phyloP scores from a whole-genome alignment of 1,140 invertebrate species.

The Grapholita molesta region DNA sequence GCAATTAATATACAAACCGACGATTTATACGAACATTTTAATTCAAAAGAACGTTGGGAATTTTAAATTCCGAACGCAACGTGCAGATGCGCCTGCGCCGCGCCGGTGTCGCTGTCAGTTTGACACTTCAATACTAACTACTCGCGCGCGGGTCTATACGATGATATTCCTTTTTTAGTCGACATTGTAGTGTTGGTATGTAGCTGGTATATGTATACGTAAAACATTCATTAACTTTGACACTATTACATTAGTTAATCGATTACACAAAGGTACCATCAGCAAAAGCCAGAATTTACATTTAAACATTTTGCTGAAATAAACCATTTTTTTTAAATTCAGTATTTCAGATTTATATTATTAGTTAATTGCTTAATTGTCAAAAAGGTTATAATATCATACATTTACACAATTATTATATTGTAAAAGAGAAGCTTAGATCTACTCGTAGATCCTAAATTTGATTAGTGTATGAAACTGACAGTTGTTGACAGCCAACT shows the following conservation, averaged over 20 bases:
- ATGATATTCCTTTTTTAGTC: neutral
- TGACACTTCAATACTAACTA: conserved; percentile 12
- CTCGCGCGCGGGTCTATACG: neutral
- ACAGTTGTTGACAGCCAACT: too few relatives aligned
- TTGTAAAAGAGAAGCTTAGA: too few relatives aligned
- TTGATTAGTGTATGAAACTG: too few relatives aligned
- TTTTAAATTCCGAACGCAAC: conserved; percentile 1
- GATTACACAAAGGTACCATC: too few relatives aligned
- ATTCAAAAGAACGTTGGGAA: neutral
- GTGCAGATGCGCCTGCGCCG: neutral
- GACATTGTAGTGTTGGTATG: neutral
- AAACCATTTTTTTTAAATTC: too few relatives aligned
- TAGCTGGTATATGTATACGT: neutral
- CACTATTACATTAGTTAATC: neutral
- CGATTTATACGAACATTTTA: neutral
- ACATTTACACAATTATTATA: too few relatives aligned
- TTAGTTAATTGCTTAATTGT: too few relatives aligned
- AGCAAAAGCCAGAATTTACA: too few relatives aligned
- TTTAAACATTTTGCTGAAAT: too few relatives aligned
- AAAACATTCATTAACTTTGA: neutral
- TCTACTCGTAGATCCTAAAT: too few relatives aligned
- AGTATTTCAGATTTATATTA: too few relatives aligned
- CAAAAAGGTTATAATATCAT: too few relatives aligned
- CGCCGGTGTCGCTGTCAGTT: neutral
- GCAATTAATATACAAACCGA: neutral